These are phyloP conservation scores for Laspeyria flexula DNA, from an alignment of 2,888 invertebrate genomes.

Conservation along the genomic window DNA sequence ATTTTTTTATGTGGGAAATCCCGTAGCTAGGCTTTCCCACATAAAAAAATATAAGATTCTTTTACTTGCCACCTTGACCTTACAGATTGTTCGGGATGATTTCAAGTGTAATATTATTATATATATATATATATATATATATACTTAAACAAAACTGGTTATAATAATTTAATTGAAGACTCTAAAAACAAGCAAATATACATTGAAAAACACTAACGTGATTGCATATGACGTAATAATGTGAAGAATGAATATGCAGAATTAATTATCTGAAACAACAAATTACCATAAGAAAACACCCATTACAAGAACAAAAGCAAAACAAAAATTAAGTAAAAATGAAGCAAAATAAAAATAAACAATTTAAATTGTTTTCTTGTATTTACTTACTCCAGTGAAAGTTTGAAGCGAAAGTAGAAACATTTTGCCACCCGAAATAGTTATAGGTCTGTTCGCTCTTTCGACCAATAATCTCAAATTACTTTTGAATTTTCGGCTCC, in stretches of 20 bases:
- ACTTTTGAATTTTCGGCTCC: constrained; percentile 63
- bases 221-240: constrained; percentile 66
- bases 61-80: too few species aligned
- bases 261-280: constrained; percentile 70
- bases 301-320: neutral
- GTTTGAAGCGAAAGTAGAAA: constrained; percentile 67
- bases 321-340: neutral
- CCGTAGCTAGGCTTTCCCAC: too few species aligned
- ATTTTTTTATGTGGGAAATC: too few species aligned
- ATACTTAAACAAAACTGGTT: neutral
- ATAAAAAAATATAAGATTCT: too few species aligned
- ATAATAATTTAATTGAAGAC: neutral
- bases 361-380: too few species aligned
- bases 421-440: constrained; percentile 68
- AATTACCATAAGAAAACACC: neutral
- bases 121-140: too few species aligned
- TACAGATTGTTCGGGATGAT: too few species aligned
- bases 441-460: constrained; percentile 61
- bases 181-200: neutral
- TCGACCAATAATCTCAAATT: constrained; percentile 68
- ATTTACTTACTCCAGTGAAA: constrained; percentile 67
- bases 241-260: constrained; percentile 73
- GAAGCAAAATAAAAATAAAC: neutral
- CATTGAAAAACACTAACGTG: constrained; percentile 37
- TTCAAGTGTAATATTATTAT: too few species aligned